A percentile compares a stretch with the other conserved stretches of the same genome.
Conservation (phyloP, 2,888 invertebrate species). For the Euclidia mi region DNA sequence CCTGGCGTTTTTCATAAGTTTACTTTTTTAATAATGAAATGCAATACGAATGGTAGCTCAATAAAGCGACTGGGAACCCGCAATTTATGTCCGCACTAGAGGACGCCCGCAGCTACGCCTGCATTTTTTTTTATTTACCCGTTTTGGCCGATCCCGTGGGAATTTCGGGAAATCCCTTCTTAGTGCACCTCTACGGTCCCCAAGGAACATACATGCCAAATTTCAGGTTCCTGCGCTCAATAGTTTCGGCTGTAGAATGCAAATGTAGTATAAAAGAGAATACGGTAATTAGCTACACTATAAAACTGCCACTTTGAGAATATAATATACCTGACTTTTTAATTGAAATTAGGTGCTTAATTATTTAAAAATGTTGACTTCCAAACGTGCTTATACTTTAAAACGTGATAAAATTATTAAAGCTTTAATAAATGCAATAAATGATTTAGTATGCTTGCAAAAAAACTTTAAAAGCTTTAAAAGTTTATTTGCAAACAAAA, state of each 20-base stretch:
- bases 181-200: no score
- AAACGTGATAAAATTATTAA: not conserved
- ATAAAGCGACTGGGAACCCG: constrained; percentile 71
- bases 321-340: constrained; percentile 3
- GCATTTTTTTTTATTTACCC: no score
- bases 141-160: no score
- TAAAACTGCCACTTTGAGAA: not conserved
- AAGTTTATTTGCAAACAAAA: no score
- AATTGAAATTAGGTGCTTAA: constrained; percentile 6
- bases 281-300: constrained; percentile 11
- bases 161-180: no score
- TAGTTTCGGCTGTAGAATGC: constrained; percentile 20
- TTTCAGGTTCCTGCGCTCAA: constrained; percentile 35
- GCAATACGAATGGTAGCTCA: constrained; percentile 79
- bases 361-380: not conserved
- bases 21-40: constrained; percentile 83
- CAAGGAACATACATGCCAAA: no score
- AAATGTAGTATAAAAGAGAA: constrained; percentile 19
- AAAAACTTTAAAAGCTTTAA: no score
- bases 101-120: no score
- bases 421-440: not conserved
- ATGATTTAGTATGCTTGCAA: not conserved
- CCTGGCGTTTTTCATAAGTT: constrained; percentile 68
- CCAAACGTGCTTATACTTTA: not conserved
- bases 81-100: constrained; percentile 83